Conservation (phyloP, 30 jellyfish, hydroid and myxozoan species). For the Hydractinia echinata region DNA sequence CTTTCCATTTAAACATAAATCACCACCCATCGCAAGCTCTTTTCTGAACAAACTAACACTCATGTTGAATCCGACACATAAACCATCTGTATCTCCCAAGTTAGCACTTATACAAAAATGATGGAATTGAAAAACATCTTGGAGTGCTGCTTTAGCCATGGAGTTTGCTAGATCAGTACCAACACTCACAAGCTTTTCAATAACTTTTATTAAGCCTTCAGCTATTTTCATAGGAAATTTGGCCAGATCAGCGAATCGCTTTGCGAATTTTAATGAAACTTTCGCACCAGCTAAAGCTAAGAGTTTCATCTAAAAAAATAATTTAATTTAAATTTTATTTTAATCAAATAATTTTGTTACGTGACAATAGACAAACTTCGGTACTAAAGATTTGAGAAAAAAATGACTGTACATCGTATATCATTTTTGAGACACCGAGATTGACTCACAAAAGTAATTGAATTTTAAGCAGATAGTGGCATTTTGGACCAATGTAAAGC, state of each 20-base stretch:
- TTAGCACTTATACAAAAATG: slow-evolving; percentile 33
- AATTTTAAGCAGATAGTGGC: no score
- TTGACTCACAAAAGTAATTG: no score
- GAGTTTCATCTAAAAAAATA: not conserved
- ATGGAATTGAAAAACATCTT: slow-evolving; percentile 22
- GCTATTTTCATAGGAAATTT: slow-evolving; percentile 23
- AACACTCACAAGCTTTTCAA: slow-evolving; percentile 8
- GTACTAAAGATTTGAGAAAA: no score
- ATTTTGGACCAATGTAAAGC: no score
- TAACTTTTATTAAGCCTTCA: not conserved
- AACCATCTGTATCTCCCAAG: slow-evolving; percentile 21
- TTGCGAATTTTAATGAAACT: not conserved
- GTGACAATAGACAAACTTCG: no score
- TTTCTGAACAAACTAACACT: slow-evolving; percentile 13
- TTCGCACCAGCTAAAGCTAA: slow-evolving; percentile 2
- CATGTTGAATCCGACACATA: slow-evolving; percentile 30
- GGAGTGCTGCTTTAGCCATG: slow-evolving; percentile 6
- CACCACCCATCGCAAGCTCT: slow-evolving; percentile 15
- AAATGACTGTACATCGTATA: no score
- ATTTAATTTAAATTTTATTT: no score
- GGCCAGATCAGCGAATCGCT: slow-evolving; percentile 5
- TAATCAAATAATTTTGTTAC: no score
- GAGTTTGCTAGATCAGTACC: slow-evolving; percentile 13
- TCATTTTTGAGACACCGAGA: no score
- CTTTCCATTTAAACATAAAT: slow-evolving; percentile 26